Evolutionary conservation across 1,140 invertebrate species (phyloP), one percentile per base, ranked within the genome.

Genomic region (Heliconius hewitsoni): DNA sequence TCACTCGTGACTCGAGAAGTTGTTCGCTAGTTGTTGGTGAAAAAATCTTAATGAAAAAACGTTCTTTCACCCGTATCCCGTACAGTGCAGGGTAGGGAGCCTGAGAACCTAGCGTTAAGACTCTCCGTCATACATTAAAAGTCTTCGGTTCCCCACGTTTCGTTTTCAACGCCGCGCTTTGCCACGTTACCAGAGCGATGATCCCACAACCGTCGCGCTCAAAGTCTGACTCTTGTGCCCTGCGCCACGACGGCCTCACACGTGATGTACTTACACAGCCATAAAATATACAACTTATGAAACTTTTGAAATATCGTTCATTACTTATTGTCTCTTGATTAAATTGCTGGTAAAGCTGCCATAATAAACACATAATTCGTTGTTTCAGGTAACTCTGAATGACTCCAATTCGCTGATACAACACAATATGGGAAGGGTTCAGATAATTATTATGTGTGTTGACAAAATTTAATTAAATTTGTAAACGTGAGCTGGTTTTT

Each of bases 371-470:
- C 23, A 66, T 66, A 66, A 30, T 5, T 30, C 60, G 23, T 66
- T 66, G 27, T 66, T 66, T 66, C 60, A 66, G 60, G 60, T 66
- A 66, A 66, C 60, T 66, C 60, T 13, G 11, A 66, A 30, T 66
- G 27, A 66, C 60, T 66, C 27, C 60, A 16, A 66, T 27, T 18
- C 27, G 60, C 60, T 30, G 60, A 27, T 11, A 30, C 13, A 30
- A 66, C 60, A 66, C 27, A 30, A 30, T 66, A 30, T 66, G 23
- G 27, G 18, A 5, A 66, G 27, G 27, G 60, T 66, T 30, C 60
- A 66, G 11, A 66, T 66, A 30, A 66, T 66, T 66, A 66, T 66
- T 66, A 30, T 66, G 27, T 18, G 60, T 3, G 60, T 66, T 66
- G 60, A 66, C 60, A 66, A 66, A 66, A 16, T 30, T 66, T 66